phyloP scores from a whole-genome alignment of 2,113 vertebrate genomes.

The Entosphenus tridentatus region DNA sequence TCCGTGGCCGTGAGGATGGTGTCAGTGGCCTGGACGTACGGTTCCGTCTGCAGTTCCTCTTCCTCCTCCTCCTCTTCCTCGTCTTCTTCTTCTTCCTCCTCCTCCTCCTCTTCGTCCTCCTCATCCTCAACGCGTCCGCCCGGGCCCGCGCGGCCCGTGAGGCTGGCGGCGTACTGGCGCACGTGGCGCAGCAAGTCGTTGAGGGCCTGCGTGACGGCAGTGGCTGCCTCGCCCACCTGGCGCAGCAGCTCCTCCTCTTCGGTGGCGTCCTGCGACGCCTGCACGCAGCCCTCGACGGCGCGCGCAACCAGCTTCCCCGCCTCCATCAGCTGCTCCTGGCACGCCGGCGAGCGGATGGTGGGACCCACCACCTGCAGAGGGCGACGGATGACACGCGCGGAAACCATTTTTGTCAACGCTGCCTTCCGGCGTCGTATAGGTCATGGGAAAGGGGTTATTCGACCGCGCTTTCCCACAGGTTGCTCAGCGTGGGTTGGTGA shows the following conservation, averaged over 20 bases:
- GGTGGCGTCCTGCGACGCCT: conserved; percentile 64
- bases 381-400: background rate
- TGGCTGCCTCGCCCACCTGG: conserved; percentile 59
- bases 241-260: conserved; percentile 60
- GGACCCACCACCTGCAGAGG: conserved; percentile 66
- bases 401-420: no score
- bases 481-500: no score
- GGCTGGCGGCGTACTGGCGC: conserved; percentile 51
- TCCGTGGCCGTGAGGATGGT: conserved; percentile 98
- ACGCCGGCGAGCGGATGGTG: conserved; percentile 88
- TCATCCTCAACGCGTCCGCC: conserved; percentile 34
- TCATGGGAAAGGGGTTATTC: no score
- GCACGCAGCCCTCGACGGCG: conserved; percentile 72
- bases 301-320: conserved; percentile 83
- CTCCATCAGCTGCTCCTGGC: conserved; percentile 91
- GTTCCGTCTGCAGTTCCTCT: background rate
- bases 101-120: no score
- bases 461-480: no score
- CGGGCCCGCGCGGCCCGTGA: conserved; percentile 54
- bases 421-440: no score
- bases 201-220: conserved; percentile 73
- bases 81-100: no score
- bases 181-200: conserved; percentile 77
- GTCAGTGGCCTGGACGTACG: conserved; percentile 92
- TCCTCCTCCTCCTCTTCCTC: no score